Evolutionary conservation across 2,113 vertebrate genomes (phyloP), one percentile per base, ranked within the genome.

Genomic region (Notothenia rossii): DNA sequence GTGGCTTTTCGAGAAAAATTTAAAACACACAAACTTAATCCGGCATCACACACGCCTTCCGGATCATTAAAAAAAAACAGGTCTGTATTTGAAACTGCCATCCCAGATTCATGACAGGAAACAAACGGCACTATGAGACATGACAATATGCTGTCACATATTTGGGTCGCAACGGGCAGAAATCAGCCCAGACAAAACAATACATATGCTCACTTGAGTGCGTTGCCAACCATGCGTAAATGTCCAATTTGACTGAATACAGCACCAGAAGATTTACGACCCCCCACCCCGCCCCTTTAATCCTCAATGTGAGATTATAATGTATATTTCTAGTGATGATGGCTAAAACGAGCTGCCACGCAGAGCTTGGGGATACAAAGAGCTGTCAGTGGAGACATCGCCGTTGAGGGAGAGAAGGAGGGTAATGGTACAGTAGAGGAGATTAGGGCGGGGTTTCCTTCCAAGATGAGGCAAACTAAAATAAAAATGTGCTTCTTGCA

Each of bases 371-470:
- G 65, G 33, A 76, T 66, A 93, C 87, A 92, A 89, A 92, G 89
- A 72, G 88, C 89, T 67, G 80, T 85, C 71, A 20, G 72, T n/a
- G 40, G 91, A 90, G 90, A 93, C 91, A 54, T 92, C 91, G 59
- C 89, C 74, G 81, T 86, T 66, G 55, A 86, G 75, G 67, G 83
- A 72, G 70, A 7, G 49, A 54, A 63, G 71, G 71, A 63, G 45
- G 56, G 75, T 76, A 81, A 82, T 55, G 75, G 73, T 58, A 87
- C 81, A 72, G 72, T 15, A 11, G 70, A 55, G 72, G 75, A 66
- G 65, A 55, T 10, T 85, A 85, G 93, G 95, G 95, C 93, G 95
- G 94, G 86, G 94, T 90, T 89, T 22, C 33, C 49, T 70, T 81
- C 79, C 48, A 80, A 93, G 88, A 89, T 75, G 89, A 90, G 77